Base-by-base conservation (phyloP, 2,113 vertebrate genomes). In the Odobenus rosmarus region DNA sequence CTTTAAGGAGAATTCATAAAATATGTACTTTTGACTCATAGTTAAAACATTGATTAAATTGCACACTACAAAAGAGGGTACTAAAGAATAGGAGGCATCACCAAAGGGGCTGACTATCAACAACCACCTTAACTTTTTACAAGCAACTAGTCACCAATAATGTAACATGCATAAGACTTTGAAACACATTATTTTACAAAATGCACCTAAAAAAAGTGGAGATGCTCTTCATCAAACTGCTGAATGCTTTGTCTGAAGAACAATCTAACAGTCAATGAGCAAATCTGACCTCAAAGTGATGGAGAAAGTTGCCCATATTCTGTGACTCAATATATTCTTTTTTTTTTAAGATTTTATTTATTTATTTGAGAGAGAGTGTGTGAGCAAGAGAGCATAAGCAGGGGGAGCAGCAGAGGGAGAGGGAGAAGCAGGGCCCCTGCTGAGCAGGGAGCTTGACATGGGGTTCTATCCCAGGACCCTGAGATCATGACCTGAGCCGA, bases 1-100 rank as follows among this genome's bases (percentile, higher is more conserved):
- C 90, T 97, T 98, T 98, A 97, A 98, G 77, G 90, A 97, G 96
- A 97, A 96, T 97, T 98, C 88, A 98, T 98, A 98, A 98, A 98
- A 98, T 96, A 96, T 89, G 85, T 98, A 96, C 95, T 98, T 97
- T 97, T 97, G 94, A 92, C 94, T 98, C 93, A 97, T 15, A 97
- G 84, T 93, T 93, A 97, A 98, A 98, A 94, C 85, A 97, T 16
- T 95, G 90, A 95, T 98, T 97, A 98, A 97, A 96, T 72, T 94
- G 74, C 61, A 81, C 14, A 83, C 94, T 94, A 93, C 94, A 94
- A 95, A 97, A 95, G 81, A 77, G 23, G 31, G 19, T 71, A 97
- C 71, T 97, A 85, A 95, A 97, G 97, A 92, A 82, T 77, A 91
- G 39, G 62, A 57, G 39, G 9, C 88, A 88, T 97, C 6, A 4